These are phyloP conservation scores for Dryomyza anilis DNA, from an alignment of 2,888 invertebrate genomes.

Conservation along the genomic window DNA sequence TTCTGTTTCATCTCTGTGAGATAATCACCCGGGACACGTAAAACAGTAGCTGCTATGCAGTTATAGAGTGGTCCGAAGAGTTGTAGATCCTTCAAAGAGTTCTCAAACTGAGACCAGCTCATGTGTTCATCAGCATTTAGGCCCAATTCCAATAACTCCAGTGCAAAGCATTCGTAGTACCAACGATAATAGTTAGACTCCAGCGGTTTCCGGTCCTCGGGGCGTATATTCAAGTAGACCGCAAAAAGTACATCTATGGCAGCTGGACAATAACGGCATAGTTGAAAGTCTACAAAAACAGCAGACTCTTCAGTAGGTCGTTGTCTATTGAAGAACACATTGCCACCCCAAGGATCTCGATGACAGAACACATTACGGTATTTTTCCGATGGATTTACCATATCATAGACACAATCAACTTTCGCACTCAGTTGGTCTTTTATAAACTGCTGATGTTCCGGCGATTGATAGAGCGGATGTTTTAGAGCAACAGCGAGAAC, in stretches of 20 bases:
- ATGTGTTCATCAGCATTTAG: conserved; percentile 48
- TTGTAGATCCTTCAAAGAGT: conserved; percentile 53
- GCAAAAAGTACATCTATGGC: conserved; percentile 54
- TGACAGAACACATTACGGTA: conserved; percentile 62
- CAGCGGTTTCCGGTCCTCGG: conserved; percentile 38
- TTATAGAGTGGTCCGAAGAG: conserved; percentile 58
- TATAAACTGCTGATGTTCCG: conserved; percentile 43
- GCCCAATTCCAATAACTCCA: conserved; percentile 49
- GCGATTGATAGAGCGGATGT: conserved; percentile 45
- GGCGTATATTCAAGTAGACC: conserved; percentile 48
- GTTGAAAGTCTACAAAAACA: conserved; percentile 56
- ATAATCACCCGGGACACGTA: conserved; percentile 55
- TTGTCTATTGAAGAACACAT: conserved; percentile 49
- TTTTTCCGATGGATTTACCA: conserved; percentile 50
- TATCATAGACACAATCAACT: conserved; percentile 46
- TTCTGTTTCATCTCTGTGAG: conserved; percentile 50
- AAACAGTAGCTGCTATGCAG: conserved; percentile 49
- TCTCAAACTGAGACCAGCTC: conserved; percentile 49
- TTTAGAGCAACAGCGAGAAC: conserved; percentile 42
- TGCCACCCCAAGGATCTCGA: conserved; percentile 57
- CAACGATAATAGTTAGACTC: conserved; percentile 33
- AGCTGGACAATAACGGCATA: conserved; percentile 53
- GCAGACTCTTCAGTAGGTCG: conserved; percentile 36
- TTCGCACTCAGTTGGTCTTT: conserved; percentile 43
- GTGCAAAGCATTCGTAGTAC: conserved; percentile 46